phyloP scores from a whole-genome alignment of 2,113 vertebrate genomes.

The Zapornia atra region DNA sequence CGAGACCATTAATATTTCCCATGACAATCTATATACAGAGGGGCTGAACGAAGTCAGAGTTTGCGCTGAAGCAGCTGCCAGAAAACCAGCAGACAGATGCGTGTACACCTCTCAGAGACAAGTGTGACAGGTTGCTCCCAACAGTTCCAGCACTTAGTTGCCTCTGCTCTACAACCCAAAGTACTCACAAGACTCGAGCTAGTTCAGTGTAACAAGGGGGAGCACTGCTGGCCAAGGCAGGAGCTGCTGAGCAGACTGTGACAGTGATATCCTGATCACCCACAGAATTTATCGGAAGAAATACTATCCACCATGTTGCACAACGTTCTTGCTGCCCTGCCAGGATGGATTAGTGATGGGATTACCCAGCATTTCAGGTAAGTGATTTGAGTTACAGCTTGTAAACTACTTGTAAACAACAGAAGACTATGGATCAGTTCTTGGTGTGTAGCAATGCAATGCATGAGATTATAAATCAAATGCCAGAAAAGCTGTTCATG shows the following conservation, averaged over 20 bases:
- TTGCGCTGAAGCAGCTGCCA: background rate
- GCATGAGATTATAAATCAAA: background rate
- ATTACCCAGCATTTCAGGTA: background rate
- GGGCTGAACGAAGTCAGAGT: background rate
- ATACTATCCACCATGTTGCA: background rate
- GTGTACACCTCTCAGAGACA: background rate
- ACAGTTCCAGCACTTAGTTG: background rate
- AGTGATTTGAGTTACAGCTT: background rate
- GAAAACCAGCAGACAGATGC: background rate
- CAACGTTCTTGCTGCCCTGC: background rate
- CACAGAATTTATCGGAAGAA: background rate
- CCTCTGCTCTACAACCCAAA: background rate
- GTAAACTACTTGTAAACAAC: background rate
- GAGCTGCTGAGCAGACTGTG: background rate
- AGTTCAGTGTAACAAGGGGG: background rate
- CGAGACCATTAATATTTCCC: rapidly evolving
- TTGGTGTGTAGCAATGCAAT: background rate
- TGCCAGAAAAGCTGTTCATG: background rate
- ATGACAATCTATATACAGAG: background rate
- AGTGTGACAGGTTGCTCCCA: background rate
- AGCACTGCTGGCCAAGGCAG: background rate
- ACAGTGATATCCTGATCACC: background rate
- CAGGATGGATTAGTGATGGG: background rate
- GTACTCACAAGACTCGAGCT: background rate
- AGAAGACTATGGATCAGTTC: background rate